Evolutionary conservation across 2,113 vertebrate species (phyloP).

Genomic region (Setophaga petechia): DNA sequence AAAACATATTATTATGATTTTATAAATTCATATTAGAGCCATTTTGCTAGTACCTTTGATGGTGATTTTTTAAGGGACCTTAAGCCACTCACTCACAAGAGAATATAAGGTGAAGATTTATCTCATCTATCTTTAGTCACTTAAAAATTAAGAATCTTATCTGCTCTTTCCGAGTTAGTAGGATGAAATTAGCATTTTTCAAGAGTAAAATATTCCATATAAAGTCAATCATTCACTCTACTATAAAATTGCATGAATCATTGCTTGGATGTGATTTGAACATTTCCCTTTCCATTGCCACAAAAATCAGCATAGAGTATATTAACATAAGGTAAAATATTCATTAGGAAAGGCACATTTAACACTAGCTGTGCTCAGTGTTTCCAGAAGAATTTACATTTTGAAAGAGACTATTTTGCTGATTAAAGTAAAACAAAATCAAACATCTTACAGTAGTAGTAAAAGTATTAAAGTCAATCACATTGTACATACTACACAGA

Average conservation of each 20-base stretch:
- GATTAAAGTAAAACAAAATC: not conserved
- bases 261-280: not conserved
- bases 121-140: not conserved
- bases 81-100: not conserved
- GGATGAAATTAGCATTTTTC: not conserved
- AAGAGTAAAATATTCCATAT: not conserved
- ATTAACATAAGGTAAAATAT: not conserved
- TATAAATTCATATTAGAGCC: not conserved
- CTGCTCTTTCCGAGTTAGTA: not conserved
- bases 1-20: not conserved
- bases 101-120: not conserved
- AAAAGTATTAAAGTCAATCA: not conserved
- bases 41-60: not conserved
- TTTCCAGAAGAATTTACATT: not conserved
- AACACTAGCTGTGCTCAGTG: not conserved
- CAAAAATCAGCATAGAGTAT: not conserved
- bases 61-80: not conserved
- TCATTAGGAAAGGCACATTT: not conserved
- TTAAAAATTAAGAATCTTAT: not conserved
- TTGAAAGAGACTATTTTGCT: not conserved
- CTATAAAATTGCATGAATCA: not conserved
- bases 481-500: not conserved
- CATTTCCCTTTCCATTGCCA: not conserved
- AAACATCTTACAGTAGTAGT: not conserved
- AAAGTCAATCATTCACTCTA: not conserved